Conservation (phyloP, 2,113 vertebrate species). For the Craseonycteris thonglongyai region DNA sequence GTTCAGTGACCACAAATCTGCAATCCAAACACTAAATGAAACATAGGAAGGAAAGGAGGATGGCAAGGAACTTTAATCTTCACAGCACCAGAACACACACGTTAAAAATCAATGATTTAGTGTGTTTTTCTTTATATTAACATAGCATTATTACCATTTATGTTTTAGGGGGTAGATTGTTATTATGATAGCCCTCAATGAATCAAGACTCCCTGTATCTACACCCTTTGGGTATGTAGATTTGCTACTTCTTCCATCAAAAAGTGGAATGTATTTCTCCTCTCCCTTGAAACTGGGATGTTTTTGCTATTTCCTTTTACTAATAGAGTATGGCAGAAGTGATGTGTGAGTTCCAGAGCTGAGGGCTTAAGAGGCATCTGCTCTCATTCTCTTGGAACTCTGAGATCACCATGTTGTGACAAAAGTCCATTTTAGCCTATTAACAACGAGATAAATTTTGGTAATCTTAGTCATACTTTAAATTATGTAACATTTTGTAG, state of each 20-base stretch:
- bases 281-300: background rate
- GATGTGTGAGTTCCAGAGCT: background rate
- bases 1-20: background rate
- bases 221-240: background rate
- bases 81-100: background rate
- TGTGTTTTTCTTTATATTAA: background rate
- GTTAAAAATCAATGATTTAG: background rate
- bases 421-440: background rate
- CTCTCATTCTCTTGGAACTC: background rate
- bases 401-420: background rate
- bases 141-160: background rate
- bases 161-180: background rate
- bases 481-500: background rate
- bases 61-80: background rate
- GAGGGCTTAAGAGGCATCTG: background rate
- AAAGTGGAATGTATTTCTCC: background rate
- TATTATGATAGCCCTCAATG: background rate
- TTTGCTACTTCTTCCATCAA: background rate
- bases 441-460: background rate
- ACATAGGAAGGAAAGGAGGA: background rate
- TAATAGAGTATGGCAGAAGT: background rate
- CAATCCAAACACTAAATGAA: background rate
- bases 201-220: background rate
- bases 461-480: background rate
- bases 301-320: background rate